Base-by-base conservation (phyloP, 2,113 vertebrate genomes). In the Myotis lucifugus region DNA sequence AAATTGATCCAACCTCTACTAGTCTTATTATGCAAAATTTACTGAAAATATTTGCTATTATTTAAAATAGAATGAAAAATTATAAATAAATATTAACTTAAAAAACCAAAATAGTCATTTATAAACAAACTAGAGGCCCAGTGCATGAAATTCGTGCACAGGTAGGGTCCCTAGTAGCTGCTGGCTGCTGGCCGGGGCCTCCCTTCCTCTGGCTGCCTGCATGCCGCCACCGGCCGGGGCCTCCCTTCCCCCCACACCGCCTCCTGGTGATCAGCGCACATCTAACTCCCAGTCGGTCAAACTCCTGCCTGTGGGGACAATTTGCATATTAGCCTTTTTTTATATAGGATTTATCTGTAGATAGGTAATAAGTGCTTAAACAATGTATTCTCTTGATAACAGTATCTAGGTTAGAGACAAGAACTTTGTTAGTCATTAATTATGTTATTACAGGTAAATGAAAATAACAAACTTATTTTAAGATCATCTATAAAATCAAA, bases 331-430 rank as follows among this genome's bases (percentile, higher is more conserved):
- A 59, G 8, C 56, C 23, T 59, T 59, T 59, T 56, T 11, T 25
- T 59, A 25, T 25, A 59, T 59, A 59, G 56, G 8, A 59, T 50
- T 29, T 92, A 76, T 64, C 29, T 92, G 56, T 42, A 96, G 48
- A 48, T 19, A 89, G 25, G 27, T 8, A 48, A 4, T 82, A 77
- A 83, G 29, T 89, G 5, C 42, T 91, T 91, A 79, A 96, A 88
- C 8, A 95, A 46, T 85, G 13, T 52, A 88, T 46, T 95, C 27
- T 91, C 40, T 85, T 91, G 59, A 72, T 66, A 95, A 96, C 14
- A 40, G 37, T 50, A 64, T 42, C 25, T 77, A 92, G 21, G 48
- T 83, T 90, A 90, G 48, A 69, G 27, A 94, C 0, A 74, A 89
- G 66, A 94, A 94, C 67, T 94, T 18, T 87, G 7, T 73, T 78